Conservation (phyloP, 2,113 vertebrate genomes). For the Ondatra zibethicus region DNA sequence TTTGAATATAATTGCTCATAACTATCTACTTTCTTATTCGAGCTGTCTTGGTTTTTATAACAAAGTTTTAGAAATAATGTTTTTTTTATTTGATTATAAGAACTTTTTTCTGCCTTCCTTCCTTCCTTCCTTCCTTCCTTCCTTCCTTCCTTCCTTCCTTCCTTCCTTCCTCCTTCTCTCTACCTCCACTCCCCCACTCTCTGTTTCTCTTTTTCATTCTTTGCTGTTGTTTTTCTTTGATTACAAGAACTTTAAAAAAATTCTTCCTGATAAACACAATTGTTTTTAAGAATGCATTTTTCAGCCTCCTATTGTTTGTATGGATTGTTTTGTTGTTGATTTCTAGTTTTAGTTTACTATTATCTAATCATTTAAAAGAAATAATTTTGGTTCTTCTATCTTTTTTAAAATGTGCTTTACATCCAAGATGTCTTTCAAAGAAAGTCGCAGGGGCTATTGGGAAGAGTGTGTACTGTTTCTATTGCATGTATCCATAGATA, state of each 20-base stretch:
- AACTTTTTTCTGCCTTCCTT: too few species aligned
- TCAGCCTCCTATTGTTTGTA: not conserved
- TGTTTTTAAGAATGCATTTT: not conserved
- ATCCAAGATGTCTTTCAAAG: not conserved
- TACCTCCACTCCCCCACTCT: too few species aligned
- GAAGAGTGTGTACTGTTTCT: not conserved
- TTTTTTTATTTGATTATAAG: not conserved
- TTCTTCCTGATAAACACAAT: not conserved
- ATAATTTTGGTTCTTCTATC: not conserved
- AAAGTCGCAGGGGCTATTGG: not conserved
- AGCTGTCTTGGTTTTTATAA: not conserved
- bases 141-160: too few species aligned
- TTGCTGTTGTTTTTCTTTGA: too few species aligned
- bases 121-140: too few species aligned
- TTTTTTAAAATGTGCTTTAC: not conserved
- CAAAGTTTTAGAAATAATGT: not conserved
- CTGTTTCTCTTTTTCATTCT: too few species aligned
- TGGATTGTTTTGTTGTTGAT: not conserved
- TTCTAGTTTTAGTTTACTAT: not conserved
- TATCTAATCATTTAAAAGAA: not conserved
- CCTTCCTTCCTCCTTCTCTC: too few species aligned
- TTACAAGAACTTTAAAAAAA: not conserved
- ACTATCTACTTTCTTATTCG: not conserved
- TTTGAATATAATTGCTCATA: not conserved
- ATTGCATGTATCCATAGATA: not conserved